Evolutionary conservation across 2,797 vertebrate species (phyloP).

Genomic region (Coregonus ussuriensis): DNA sequence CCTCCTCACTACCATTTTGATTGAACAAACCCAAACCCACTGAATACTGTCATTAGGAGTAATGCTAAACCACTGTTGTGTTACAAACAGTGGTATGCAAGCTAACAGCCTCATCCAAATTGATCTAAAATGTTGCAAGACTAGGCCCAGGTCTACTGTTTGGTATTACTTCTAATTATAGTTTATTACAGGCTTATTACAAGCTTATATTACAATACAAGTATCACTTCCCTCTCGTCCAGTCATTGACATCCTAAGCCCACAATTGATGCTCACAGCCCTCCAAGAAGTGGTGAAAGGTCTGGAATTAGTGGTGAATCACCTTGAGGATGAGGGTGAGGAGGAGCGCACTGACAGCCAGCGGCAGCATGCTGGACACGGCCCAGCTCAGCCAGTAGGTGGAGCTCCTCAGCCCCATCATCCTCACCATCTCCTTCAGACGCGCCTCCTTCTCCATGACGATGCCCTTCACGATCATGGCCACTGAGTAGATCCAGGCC

Average conservation of each 20-base stretch:
- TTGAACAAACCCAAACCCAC: not conserved
- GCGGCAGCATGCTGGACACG: slow-evolving; percentile 83
- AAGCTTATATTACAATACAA: not conserved
- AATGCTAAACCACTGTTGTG: not conserved
- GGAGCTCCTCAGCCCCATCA: slow-evolving; percentile 88
- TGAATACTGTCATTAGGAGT: not conserved
- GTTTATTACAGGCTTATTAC: not conserved
- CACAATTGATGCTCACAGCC: slow-evolving; percentile 3
- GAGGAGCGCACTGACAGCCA: slow-evolving; percentile 82
- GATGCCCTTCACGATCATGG: slow-evolving; percentile 90
- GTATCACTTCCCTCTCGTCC: no score
- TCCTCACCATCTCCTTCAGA: slow-evolving; percentile 92
- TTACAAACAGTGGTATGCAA: not conserved
- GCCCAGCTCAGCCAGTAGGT: slow-evolving; percentile 97
- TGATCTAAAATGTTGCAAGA: not conserved
- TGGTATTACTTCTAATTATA: not conserved
- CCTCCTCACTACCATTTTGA: not conserved
- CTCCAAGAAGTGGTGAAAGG: slow-evolving; percentile 47
- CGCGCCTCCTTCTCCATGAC: slow-evolving; percentile 94
- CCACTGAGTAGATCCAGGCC: slow-evolving; percentile 97
- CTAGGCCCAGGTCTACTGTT: not conserved
- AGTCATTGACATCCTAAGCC: no score
- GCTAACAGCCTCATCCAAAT: not conserved
- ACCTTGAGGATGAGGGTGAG: slow-evolving; percentile 92
- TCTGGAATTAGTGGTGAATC: slow-evolving; percentile 67